Conservation (phyloP, 2,888 invertebrate genomes). For the Ceramica pisi region DNA sequence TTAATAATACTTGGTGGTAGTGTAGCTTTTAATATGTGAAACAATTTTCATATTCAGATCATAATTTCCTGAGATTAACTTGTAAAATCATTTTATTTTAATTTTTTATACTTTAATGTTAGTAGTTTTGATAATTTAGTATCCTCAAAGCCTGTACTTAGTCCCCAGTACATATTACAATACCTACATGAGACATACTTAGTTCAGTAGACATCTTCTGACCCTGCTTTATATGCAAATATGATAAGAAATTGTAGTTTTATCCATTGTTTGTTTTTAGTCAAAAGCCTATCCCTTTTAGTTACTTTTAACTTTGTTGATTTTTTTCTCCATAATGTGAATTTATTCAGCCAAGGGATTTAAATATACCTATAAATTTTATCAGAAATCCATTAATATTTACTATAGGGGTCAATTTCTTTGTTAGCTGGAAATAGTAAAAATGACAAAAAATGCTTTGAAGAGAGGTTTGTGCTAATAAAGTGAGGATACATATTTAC, state of each 20-base stretch:
- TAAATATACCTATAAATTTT: no score
- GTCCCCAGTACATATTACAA: neutral
- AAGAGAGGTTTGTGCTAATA: no score
- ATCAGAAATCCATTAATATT: neutral
- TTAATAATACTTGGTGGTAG: no score
- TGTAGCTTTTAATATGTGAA: neutral
- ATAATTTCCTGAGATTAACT: neutral
- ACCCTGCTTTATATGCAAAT: constrained; percentile 29
- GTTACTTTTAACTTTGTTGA: constrained; percentile 10
- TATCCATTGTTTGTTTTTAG: constrained; percentile 47
- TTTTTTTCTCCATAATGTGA: neutral
- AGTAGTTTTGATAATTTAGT: neutral
- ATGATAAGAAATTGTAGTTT: constrained; percentile 29
- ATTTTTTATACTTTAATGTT: neutral
- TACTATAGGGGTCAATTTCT: neutral
- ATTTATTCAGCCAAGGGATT: neutral
- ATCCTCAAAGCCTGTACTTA: no score
- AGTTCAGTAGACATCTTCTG: constrained; percentile 26
- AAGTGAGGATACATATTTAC: neutral
- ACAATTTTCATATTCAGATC: neutral
- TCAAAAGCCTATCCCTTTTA: constrained; percentile 29
- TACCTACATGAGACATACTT: constrained; percentile 6
- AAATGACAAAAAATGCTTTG: neutral
- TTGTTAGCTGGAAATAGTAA: neutral
- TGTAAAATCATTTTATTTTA: neutral